A percentile compares a stretch with the other conserved stretches of the same genome.
phyloP scores from a whole-genome alignment of 2,888 invertebrate genomes.

The Mesochorus sp. region DNA sequence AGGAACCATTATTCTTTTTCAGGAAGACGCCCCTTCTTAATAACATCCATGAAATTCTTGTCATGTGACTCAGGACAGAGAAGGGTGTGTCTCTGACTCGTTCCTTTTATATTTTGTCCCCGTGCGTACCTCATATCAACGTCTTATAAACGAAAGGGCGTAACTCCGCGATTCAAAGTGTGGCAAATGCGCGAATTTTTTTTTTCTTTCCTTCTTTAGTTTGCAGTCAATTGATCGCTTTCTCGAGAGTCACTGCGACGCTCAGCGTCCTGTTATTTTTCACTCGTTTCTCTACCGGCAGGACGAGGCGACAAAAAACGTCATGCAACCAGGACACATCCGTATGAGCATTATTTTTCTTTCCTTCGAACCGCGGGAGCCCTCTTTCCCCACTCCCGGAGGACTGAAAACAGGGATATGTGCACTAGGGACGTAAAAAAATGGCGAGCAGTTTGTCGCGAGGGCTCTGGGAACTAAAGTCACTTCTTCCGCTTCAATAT shows the following conservation, averaged over 20 bases:
- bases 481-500: constrained; percentile 22
- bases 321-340: not conserved
- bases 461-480: constrained; percentile 5
- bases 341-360: constrained; percentile 11
- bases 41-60: constrained; percentile 70
- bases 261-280: not conserved
- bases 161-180: not conserved
- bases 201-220: not conserved
- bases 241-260: not conserved
- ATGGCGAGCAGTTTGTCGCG: constrained; percentile 38
- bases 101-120: not conserved
- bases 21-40: constrained; percentile 72
- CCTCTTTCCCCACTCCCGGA: not conserved
- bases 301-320: constrained; percentile 1
- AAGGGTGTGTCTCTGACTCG: constrained; percentile 23
- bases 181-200: not conserved
- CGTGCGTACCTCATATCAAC: constrained; percentile 23
- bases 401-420: constrained; percentile 1
- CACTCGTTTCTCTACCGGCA: not conserved
- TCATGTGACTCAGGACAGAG: constrained; percentile 27
- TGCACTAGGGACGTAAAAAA: constrained; percentile 22
- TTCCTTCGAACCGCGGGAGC: not conserved
- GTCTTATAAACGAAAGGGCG: not conserved
- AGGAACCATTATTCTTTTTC: constrained; percentile 76
- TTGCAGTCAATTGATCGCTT: not conserved